Base-by-base conservation (phyloP, 2,888 invertebrate species). In the Bimastos eiseni region DNA sequence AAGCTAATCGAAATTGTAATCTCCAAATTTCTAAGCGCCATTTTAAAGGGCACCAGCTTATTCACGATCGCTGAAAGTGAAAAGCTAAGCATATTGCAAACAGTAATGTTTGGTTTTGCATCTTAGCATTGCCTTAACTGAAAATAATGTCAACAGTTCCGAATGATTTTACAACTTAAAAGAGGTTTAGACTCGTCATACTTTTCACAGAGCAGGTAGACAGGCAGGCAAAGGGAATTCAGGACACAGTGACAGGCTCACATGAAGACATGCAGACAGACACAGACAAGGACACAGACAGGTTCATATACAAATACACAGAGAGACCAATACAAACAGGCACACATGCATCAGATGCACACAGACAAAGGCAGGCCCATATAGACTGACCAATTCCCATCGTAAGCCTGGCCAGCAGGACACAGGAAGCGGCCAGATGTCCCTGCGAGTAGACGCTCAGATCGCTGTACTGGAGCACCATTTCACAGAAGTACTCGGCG, bases 401-500 rank as follows among this genome's bases (percentile, higher is more conserved):
- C 13, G 93, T 92, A 30, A 94, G 92, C 89, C 94, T 92, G n/a
- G 94, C 92, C 19, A 95, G 92, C 0, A 94, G 92, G 36, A 94
- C 93, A 90, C 93, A 93, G 90, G 94, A 93, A n/a, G 94, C 93
- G 11, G 94, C 94, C 44, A 94, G 93, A 91, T 93, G 93, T 37
- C 94, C 94, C 36, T 94, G 93, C 70, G 94, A 93, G 92, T 93
- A 94, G 90, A 93, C 93, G 24, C 94, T 94, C 93, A 95, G 93
- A 91, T 94, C 94, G n/a, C 94, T 93, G 91, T 95, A 94, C 33
- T 94, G 93, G 21, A 94, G 92, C 33, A 93, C 93, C 90, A 94
- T 92, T 92, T 94, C 94, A 92, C 94, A 94, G 44, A 94, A 93
- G 91, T 94, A 94, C 91, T 94, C 94, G 8, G 94, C 92, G 89